Conservation (phyloP, 2,113 vertebrate genomes). For the Tamias sibiricus region DNA sequence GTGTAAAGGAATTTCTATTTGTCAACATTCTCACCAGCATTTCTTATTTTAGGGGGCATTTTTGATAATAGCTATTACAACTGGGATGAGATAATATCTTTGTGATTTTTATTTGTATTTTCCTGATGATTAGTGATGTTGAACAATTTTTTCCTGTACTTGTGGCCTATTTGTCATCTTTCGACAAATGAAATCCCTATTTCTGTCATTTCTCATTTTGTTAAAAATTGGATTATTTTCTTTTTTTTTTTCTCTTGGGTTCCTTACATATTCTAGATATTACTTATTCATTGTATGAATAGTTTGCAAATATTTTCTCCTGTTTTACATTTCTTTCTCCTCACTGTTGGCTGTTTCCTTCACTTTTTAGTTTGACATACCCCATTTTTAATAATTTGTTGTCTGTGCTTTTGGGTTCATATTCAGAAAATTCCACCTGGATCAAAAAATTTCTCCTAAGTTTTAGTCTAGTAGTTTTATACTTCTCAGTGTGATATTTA, state of each 20-base stretch:
- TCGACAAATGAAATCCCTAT: neutral
- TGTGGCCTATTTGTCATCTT: neutral
- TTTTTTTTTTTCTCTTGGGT: neutral
- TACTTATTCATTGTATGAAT: neutral
- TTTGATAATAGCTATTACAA: neutral
- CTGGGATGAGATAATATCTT: neutral
- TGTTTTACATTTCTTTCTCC: too few relatives aligned
- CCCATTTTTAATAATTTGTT: neutral
- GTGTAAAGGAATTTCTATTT: neutral
- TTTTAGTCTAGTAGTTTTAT: neutral
- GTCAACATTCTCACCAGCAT: neutral
- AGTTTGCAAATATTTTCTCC: neutral
- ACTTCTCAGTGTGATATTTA: neutral
- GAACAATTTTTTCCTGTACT: neutral
- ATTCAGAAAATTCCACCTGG: neutral
- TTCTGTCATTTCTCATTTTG: neutral
- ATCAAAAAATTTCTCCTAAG: neutral
- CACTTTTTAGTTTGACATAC: neutral
- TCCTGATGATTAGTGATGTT: neutral
- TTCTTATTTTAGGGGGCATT: neutral
- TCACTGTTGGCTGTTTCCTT: neutral
- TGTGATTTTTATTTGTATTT: neutral
- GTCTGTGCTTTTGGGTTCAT: neutral
- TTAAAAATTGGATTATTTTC: neutral
- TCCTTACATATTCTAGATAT: neutral